Base-by-base conservation (phyloP, 1,140 invertebrate species). In the Rhizoglyphus robini region DNA sequence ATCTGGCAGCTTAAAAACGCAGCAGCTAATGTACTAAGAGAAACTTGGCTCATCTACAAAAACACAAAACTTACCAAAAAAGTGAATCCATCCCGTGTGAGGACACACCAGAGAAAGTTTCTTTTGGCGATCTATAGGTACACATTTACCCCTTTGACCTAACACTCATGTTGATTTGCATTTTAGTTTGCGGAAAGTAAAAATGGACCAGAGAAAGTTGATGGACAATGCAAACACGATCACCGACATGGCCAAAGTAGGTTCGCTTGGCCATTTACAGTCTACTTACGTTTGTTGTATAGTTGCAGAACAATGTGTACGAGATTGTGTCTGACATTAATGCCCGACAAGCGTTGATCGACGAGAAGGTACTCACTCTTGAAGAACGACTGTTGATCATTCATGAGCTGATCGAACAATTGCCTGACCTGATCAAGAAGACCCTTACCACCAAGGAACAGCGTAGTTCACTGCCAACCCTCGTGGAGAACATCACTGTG, bases 31-130 rank as follows among this genome's bases (percentile, higher is more conserved):
- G 96, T 99, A 67, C 81, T 99, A 69, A 82, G 96, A 73, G 96
- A 99, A 81, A 99, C 96, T 66, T 99, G 96, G 96, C 83, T 99
- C 72, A 99, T 99, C 75, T 99, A 99, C 80, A 99, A 99, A 81
- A 90, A 99, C 79, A 98, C 96, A 71, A 88, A 96, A 75, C 83
- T 99, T 71, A 93, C 96, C 70, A 96, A 97, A 80, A 85, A 92
- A 75, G 91, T 99, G 54, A 95, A 96, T 80, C 86, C 90, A 57
- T 87, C 88, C 66, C 84, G 90, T 77, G 95, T 99, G 69, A 82
- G 96, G 73, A 88, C 93, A 64, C 96, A 99, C 79, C 96, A 99
- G 79, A 83, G 96, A 79, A 99, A 99, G 81, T 99, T 99, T 80
- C 84, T 99, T 65, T 83, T 98, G 76, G 96, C 96, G 70, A 99